Conservation (phyloP, 30 jellyfish, hydroid and myxozoan genomes). For the Mastigias papua region DNA sequence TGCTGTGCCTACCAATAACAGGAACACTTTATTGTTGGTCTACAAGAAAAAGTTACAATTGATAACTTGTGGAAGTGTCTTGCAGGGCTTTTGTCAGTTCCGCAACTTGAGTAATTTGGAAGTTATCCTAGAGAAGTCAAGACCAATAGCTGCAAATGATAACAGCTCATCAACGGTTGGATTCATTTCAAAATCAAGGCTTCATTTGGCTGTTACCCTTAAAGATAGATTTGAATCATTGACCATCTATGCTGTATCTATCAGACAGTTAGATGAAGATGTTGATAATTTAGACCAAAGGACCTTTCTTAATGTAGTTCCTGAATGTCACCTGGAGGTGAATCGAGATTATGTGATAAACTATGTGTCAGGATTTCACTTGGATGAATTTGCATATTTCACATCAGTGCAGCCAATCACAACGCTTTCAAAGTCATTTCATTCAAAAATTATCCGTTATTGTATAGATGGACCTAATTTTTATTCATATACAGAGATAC, state of each 20-base stretch:
- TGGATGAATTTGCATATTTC: constrained; percentile 14
- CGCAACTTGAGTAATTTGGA: constrained; percentile 22
- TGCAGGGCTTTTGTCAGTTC: constrained; percentile 55
- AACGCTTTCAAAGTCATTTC: constrained; percentile 9
- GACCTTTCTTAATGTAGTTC: background rate
- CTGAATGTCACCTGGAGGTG: background rate
- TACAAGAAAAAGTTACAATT: background rate
- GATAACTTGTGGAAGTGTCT: constrained; percentile 51
- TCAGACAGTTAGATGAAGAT: background rate
- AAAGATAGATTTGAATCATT: background rate
- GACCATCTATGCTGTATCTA: constrained; percentile 7
- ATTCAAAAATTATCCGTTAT: constrained; percentile 42
- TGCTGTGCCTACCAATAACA: constrained; percentile 12
- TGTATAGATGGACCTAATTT: constrained; percentile 4
- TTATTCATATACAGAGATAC: constrained; percentile 58
- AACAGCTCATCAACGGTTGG: constrained; percentile 44
- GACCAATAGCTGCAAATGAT: constrained; percentile 42
- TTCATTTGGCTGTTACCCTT: constrained; percentile 13
- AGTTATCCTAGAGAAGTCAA: background rate
- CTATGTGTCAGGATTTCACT: constrained; percentile 39
- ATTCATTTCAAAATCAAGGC: background rate
- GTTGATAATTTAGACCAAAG: background rate
- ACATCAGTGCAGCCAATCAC: constrained; percentile 47
- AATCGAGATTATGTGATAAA: constrained; percentile 2
- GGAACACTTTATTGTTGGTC: constrained; percentile 20